A percentile compares a stretch with the other conserved stretches of the same genome.
These are phyloP conservation scores for Phanerotoma sp. DNA, from an alignment of 2,888 invertebrate genomes.

Conservation along the genomic window DNA sequence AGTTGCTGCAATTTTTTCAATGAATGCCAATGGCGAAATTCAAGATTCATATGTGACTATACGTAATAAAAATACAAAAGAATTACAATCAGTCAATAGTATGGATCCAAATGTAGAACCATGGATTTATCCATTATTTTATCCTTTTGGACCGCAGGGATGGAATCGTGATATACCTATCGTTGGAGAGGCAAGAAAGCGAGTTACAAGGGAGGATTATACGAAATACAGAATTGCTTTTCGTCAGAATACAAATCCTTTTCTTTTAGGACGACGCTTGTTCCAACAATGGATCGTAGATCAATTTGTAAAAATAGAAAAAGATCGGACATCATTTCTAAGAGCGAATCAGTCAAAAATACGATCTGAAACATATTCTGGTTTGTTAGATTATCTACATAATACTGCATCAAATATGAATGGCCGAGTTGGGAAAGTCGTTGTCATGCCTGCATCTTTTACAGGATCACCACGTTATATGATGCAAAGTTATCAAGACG, in stretches of 20 bases:
- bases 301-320: conserved; percentile 28
- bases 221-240: conserved; percentile 20
- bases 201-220: conserved; percentile 5
- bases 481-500: conserved; percentile 33
- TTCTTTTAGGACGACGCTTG: conserved; percentile 19
- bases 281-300: conserved; percentile 29
- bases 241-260: conserved; percentile 15
- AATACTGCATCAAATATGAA: conserved; percentile 2
- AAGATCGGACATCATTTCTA: conserved; percentile 20
- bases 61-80: too few species aligned
- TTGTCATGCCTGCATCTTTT: conserved; percentile 32
- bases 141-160: too few species aligned
- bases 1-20: too few species aligned
- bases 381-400: conserved; percentile 25
- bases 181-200: conserved; percentile 5
- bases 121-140: too few species aligned
- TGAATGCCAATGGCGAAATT: too few species aligned
- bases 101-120: too few species aligned
- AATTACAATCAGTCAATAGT: too few species aligned
- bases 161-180: too few species aligned
- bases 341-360: conserved; percentile 26
- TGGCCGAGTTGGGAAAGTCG: conserved; percentile 24
- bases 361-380: conserved; percentile 25
- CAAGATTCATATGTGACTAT: too few species aligned
- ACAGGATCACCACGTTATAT: conserved; percentile 32